Evolutionary conservation across 2,888 invertebrate genomes (phyloP).

Genomic region (Protodeltote pygarga): DNA sequence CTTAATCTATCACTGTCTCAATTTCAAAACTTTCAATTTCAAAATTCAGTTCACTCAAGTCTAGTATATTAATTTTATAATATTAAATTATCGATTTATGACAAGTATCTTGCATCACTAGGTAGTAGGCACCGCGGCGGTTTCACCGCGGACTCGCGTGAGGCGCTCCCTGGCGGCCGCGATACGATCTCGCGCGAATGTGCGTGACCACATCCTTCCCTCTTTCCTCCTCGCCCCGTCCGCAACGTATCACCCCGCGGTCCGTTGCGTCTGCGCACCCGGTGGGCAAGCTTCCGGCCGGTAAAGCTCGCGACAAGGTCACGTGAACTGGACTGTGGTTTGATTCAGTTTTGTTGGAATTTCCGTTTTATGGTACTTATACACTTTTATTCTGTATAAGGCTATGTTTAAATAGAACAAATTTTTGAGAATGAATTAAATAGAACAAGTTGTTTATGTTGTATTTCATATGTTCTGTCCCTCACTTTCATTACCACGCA

Average conservation of each 20-base stretch:
- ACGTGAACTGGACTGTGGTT: conserved; percentile 24
- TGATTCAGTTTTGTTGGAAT: conserved; percentile 10
- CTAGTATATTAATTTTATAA: neutral
- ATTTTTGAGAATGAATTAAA: too few species aligned
- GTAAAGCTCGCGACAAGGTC: conserved; percentile 51
- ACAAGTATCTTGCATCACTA: conserved; percentile 22
- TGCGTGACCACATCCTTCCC: conserved; percentile 79
- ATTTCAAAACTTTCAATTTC: too few species aligned
- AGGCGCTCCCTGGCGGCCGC: conserved; percentile 59
- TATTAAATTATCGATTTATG: neutral
- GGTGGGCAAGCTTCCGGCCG: conserved; percentile 62
- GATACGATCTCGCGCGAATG: conserved; percentile 74
- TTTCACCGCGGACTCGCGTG: conserved; percentile 60
- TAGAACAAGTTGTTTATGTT: too few species aligned
- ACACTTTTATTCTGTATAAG: too few species aligned
- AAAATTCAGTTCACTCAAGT: too few species aligned
- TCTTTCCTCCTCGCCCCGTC: conserved; percentile 29
- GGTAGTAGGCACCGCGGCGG: conserved; percentile 54
- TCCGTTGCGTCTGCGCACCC: conserved; percentile 56
- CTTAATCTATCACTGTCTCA: too few species aligned
- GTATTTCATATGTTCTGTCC: too few species aligned
- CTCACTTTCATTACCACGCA: too few species aligned
- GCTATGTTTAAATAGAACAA: too few species aligned
- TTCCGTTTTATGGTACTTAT: too few species aligned
- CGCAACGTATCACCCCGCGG: conserved; percentile 47